Evolutionary conservation across 92 coral and sea anemone genomes (phyloP), one percentile per base, ranked within the genome.

Genomic region (Phymanthus crucifer): DNA sequence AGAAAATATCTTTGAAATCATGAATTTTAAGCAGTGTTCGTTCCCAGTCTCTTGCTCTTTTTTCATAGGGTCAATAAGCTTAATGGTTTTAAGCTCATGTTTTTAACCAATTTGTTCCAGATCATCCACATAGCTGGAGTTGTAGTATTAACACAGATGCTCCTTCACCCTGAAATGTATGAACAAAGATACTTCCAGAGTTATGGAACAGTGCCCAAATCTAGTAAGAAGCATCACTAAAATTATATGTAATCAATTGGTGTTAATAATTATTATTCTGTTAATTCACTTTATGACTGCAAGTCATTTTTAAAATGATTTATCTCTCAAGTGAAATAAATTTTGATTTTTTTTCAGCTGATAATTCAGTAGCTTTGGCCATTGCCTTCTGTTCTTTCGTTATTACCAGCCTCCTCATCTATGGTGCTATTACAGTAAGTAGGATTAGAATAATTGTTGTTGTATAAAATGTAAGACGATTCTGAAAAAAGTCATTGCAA

Each of bases 71-170:
- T n/a, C n/a, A n/a, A 38, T 6, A 0, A 11, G 10, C 1, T 5
- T 38, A 17, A 43, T 43, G 14, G 14, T 43, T 11, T 43, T 43
- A 43, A 0, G 1, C 10, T 38, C 0, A 2, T 5, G 10, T 43
- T 43, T 43, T 11, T 17, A 43, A 76, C 29, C 6, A 29, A 8
- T 35, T 38, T 54, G 38, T 76, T 64, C 2, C 71, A 96, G 99
- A 77, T 96, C 78, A 83, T 96, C 76, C 99, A 96, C 82, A 90
- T 96, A 66, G 99, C 99, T 77, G 94, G 98, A 34, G 94, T 96
- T 32, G 93, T 96, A 54, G 91, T 96, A 56, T 72, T 96, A 37
- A 84, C 94, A 64, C 99, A 96, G 83, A 94, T 96, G 92, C 81
- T 96, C 33, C 83, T 92, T 2, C 99, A 96, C 81, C 99, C 99